Evolutionary conservation across 2,888 invertebrate species (phyloP).

Genomic region (Hermodice carunculata): DNA sequence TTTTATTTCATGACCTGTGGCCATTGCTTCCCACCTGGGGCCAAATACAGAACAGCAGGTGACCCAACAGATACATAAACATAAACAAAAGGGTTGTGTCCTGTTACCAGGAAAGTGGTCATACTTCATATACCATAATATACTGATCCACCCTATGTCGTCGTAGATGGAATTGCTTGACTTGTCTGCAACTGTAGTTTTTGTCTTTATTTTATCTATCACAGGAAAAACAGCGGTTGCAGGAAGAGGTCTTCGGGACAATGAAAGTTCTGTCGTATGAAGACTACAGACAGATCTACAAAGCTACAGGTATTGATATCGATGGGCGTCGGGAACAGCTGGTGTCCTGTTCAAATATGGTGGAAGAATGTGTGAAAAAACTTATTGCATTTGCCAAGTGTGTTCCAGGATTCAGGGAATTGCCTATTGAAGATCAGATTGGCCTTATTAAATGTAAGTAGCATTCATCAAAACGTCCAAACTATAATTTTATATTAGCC

Average conservation of each 20-base stretch:
- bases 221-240: constrained; percentile 53
- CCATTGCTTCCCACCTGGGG: too few species aligned
- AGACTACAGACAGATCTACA: constrained; percentile 60
- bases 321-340: constrained; percentile 57
- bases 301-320: constrained; percentile 63
- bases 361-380: constrained; percentile 57
- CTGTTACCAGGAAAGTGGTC: too few species aligned
- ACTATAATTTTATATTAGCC: too few species aligned
- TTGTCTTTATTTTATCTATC: too few species aligned
- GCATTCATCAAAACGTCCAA: neutral
- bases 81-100: too few species aligned
- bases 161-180: too few species aligned
- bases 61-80: too few species aligned
- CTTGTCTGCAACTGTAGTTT: too few species aligned
- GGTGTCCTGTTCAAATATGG: constrained; percentile 48
- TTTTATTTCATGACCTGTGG: too few species aligned
- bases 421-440: constrained; percentile 62
- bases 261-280: constrained; percentile 53
- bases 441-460: constrained; percentile 60
- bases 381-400: constrained; percentile 62
- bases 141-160: too few species aligned
- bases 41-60: too few species aligned
- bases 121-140: too few species aligned
- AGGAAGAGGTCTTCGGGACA: constrained; percentile 56
- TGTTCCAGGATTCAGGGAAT: constrained; percentile 60